A percentile compares a stretch with the other conserved stretches of the same genome.
These are phyloP conservation scores for Liposcelis brunnea DNA, from an alignment of 2,888 invertebrate genomes.

Conservation along the genomic window DNA sequence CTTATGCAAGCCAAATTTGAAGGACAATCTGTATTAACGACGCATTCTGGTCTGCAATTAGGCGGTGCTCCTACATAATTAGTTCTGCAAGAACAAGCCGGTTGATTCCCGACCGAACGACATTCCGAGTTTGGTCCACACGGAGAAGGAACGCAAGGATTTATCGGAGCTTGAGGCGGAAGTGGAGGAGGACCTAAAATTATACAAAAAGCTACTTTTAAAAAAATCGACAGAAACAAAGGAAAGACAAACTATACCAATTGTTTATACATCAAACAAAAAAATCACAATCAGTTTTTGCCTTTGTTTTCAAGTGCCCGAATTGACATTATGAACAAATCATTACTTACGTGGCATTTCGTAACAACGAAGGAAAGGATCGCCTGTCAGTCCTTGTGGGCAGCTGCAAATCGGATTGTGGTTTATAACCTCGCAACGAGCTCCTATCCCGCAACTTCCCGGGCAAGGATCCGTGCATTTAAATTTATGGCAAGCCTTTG, in stretches of 20 bases:
- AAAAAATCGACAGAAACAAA: too few species aligned
- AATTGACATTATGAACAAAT: too few species aligned
- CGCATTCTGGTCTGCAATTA: constrained; percentile 30
- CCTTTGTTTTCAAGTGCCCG: too few species aligned
- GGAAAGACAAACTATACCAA: too few species aligned
- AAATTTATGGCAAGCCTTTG: constrained; percentile 23
- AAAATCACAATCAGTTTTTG: too few species aligned
- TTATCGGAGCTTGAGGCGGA: constrained; percentile 23
- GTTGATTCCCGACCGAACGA: constrained; percentile 22
- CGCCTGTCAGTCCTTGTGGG: constrained; percentile 21
- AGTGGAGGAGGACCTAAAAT: constrained; percentile 20
- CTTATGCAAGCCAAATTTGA: constrained; percentile 30
- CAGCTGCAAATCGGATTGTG: constrained; percentile 24
- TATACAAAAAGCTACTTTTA: constrained; percentile 1
- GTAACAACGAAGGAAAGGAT: constrained; percentile 26
- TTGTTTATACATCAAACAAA: too few species aligned
- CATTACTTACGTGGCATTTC: constrained; percentile 18
- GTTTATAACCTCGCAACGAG: constrained; percentile 22
- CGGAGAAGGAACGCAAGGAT: constrained; percentile 44
- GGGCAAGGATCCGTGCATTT: constrained; percentile 24
- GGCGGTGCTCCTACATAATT: constrained; percentile 29
- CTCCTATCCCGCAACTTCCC: constrained; percentile 22
- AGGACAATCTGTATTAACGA: constrained; percentile 30
- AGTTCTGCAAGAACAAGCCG: constrained; percentile 29
- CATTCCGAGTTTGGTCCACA: constrained; percentile 34